Percentiles rank a stretch among this genome's conserved stretches.
These are phyloP conservation scores for Trypoxylus dichotomus DNA, from an alignment of 1,140 invertebrate species.

Conservation along the genomic window DNA sequence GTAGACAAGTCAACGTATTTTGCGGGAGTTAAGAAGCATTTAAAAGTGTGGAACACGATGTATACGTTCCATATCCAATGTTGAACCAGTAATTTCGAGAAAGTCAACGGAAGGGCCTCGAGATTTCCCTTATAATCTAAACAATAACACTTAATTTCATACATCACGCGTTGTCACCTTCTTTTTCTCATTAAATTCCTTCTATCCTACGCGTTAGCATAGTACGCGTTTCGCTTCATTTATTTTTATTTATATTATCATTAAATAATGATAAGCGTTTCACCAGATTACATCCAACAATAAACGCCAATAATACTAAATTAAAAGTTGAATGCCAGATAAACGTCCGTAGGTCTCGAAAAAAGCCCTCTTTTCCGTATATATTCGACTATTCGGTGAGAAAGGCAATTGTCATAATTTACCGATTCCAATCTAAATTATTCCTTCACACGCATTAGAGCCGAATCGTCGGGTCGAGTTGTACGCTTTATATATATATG, in stretches of 20 bases:
- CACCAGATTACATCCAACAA: background rate
- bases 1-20: too few relatives aligned
- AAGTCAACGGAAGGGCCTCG: too few relatives aligned
- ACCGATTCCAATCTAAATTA: slow-evolving; percentile 23
- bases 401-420: slow-evolving; percentile 12
- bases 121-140: background rate
- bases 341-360: background rate
- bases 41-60: too few relatives aligned
- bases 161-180: background rate
- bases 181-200: background rate
- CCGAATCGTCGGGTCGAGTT: background rate
- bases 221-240: background rate
- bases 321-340: background rate
- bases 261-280: slow-evolving; percentile 3
- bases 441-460: slow-evolving; percentile 3
- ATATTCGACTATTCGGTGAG: background rate
- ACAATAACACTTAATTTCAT: background rate
- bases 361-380: too few relatives aligned
- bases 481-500: too few relatives aligned
- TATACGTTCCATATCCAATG: too few relatives aligned
- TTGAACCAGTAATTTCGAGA: too few relatives aligned
- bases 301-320: slow-evolving; percentile 23
- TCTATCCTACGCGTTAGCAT: background rate
- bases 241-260: background rate
- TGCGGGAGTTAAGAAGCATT: too few relatives aligned